phyloP scores from a whole-genome alignment of 2,888 invertebrate genomes.

The Eupithecia exiguata region DNA sequence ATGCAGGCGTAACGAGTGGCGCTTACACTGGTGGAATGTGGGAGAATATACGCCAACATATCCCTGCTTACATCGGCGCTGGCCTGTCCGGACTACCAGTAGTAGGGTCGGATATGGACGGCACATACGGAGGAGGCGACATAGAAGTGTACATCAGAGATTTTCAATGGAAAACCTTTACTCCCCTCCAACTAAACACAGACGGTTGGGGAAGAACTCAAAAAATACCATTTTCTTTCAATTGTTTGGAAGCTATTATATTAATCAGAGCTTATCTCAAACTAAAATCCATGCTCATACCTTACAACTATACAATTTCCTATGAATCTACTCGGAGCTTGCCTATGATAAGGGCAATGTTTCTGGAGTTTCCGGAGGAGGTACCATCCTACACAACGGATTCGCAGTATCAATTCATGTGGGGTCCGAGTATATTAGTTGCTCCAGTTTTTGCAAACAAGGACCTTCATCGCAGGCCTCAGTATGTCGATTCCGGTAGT shows the following conservation, averaged over 20 bases:
- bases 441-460: slow-evolving; percentile 67
- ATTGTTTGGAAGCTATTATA: slow-evolving; percentile 62
- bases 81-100: slow-evolving; percentile 73
- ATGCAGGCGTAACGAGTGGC: slow-evolving; percentile 74
- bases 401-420: slow-evolving; percentile 76
- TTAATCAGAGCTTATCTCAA: slow-evolving; percentile 76
- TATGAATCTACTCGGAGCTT: slow-evolving; percentile 63
- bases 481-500: slow-evolving; percentile 30
- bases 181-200: slow-evolving; percentile 76
- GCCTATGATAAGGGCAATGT: slow-evolving; percentile 77
- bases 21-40: slow-evolving; percentile 74
- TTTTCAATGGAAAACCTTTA: slow-evolving; percentile 78
- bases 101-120: slow-evolving; percentile 77
- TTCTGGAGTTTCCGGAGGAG: slow-evolving; percentile 71
- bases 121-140: slow-evolving; percentile 67
- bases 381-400: slow-evolving; percentile 61
- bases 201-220: slow-evolving; percentile 73
- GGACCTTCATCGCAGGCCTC: slow-evolving; percentile 8
- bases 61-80: slow-evolving; percentile 74
- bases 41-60: slow-evolving; percentile 78
- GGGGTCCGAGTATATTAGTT: slow-evolving; percentile 74
- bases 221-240: slow-evolving; percentile 71
- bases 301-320: slow-evolving; percentile 73
- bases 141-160: slow-evolving; percentile 71
- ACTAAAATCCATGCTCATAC: slow-evolving; percentile 72